A percentile compares a stretch with the other conserved stretches of the same genome.
These are phyloP conservation scores for Pterostichus madidus DNA, from an alignment of 2,888 invertebrate genomes.

Conservation along the genomic window DNA sequence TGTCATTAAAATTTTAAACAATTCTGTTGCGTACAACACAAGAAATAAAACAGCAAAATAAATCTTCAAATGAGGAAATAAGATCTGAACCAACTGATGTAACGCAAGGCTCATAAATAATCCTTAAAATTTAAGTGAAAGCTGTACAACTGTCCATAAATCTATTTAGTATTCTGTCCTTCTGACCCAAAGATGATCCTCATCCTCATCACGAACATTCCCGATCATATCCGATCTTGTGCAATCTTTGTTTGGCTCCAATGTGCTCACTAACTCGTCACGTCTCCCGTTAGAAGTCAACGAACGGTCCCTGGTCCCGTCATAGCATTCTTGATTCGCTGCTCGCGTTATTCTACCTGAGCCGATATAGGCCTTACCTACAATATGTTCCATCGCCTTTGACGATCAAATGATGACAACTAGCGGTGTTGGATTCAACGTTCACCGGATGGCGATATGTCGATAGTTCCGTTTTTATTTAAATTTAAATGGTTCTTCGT, in stretches of 20 bases:
- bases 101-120: too few relatives aligned
- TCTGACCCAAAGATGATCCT: too few relatives aligned
- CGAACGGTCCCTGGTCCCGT: slow-evolving; percentile 56
- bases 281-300: slow-evolving; percentile 65
- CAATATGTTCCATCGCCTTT: slow-evolving; percentile 37
- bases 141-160: too few relatives aligned
- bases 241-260: not conserved
- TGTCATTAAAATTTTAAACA: too few relatives aligned
- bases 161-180: too few relatives aligned
- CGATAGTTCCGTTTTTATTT: slow-evolving; percentile 47
- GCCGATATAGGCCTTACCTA: slow-evolving; percentile 35
- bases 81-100: too few relatives aligned
- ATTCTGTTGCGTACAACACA: too few relatives aligned
- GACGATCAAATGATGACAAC: slow-evolving; percentile 40
- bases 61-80: too few relatives aligned
- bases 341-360: slow-evolving; percentile 46
- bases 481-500: slow-evolving; percentile 4
- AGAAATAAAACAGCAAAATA: too few relatives aligned
- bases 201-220: not conserved
- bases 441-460: slow-evolving; percentile 30
- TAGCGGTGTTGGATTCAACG: slow-evolving; percentile 39
- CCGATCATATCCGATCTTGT: slow-evolving; percentile 15
- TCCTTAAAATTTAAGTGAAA: too few relatives aligned
- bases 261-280: slow-evolving; percentile 1
- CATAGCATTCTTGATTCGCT: slow-evolving; percentile 53